Conservation (phyloP, 2,888 invertebrate species). For the Silvanus unidentatus region DNA sequence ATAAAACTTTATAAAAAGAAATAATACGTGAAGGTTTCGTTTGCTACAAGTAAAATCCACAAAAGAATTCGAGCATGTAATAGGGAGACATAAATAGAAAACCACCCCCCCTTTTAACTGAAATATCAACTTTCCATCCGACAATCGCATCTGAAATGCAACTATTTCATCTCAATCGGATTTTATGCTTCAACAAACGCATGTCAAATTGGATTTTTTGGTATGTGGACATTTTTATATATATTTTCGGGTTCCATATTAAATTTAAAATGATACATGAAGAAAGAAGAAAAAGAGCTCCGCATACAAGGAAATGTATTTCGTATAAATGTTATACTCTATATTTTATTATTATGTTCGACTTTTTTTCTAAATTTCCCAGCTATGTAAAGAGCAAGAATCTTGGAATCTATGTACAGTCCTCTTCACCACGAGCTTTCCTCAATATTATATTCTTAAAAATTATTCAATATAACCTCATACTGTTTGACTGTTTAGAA, state of each 20-base stretch:
- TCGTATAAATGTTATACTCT: background rate
- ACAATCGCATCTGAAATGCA: conserved; percentile 22
- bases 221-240: conserved; percentile 18
- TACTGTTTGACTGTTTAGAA: too few species aligned
- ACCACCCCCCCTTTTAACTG: conserved; percentile 4
- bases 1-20: too few species aligned
- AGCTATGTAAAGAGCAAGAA: too few species aligned
- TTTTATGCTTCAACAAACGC: conserved; percentile 20
- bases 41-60: conserved; percentile 4
- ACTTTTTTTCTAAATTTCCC: background rate
- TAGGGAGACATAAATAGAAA: conserved; percentile 5
- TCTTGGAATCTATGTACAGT: too few species aligned
- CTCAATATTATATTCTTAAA: too few species aligned
- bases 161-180: conserved; percentile 21
- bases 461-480: too few species aligned
- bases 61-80: conserved; percentile 6
- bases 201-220: conserved; percentile 19
- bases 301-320: background rate
- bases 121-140: conserved; percentile 11
- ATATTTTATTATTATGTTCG: background rate
- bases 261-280: conserved; percentile 14
- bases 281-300: background rate
- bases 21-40: background rate
- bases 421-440: too few species aligned
- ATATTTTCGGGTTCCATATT: conserved; percentile 18